These are phyloP conservation scores for Amphimallon solstitiale DNA, from an alignment of 2,888 invertebrate species.

Conservation along the genomic window DNA sequence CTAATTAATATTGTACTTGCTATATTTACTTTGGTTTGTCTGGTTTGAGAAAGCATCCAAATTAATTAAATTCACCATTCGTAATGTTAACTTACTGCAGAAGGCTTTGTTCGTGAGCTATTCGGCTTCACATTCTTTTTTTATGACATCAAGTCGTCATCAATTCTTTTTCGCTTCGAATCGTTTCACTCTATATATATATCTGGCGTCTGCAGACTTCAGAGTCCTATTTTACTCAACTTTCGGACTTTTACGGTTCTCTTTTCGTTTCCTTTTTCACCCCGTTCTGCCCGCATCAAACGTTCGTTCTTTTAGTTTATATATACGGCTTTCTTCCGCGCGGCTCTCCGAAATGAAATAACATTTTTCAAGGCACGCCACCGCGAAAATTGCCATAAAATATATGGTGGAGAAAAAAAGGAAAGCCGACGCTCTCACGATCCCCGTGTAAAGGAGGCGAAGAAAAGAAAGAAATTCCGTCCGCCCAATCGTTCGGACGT, in stretches of 20 bases:
- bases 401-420: conserved; percentile 36
- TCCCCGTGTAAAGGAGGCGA: conserved; percentile 12
- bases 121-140: conserved; percentile 26
- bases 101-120: conserved; percentile 21
- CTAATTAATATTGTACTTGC: too few species aligned
- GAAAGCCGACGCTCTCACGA: background rate
- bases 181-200: conserved; percentile 32
- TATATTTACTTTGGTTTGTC: too few species aligned
- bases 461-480: conserved; percentile 28
- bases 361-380: conserved; percentile 43
- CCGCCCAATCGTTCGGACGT: conserved; percentile 32
- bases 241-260: conserved; percentile 53
- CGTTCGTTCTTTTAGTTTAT: conserved; percentile 47
- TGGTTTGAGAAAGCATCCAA: background rate
- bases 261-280: conserved; percentile 40
- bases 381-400: conserved; percentile 43
- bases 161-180: conserved; percentile 41
- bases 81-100: conserved; percentile 10
- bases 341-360: conserved; percentile 45
- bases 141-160: conserved; percentile 39
- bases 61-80: conserved; percentile 19
- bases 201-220: conserved; percentile 39
- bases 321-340: conserved; percentile 36
- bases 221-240: conserved; percentile 53
- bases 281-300: background rate